Evolutionary conservation across 2,797 vertebrate species (phyloP).

Genomic region (Cetoscarus ocellatus): DNA sequence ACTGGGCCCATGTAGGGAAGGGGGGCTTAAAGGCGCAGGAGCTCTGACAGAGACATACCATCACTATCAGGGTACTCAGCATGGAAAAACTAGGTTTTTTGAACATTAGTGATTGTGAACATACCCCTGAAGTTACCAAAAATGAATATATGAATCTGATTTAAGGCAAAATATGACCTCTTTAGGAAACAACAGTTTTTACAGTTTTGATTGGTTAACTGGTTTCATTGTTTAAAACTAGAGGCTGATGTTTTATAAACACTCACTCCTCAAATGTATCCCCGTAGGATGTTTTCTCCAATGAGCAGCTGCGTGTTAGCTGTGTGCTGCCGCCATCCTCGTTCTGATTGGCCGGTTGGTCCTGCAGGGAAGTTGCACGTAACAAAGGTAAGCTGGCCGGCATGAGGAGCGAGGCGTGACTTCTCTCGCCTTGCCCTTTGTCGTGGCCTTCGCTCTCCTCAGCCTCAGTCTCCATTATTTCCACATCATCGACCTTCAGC

Average conservation of each 20-base stretch:
- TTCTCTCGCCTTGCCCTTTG: slow-evolving; percentile 51
- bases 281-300: slow-evolving; percentile 75
- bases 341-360: slow-evolving; percentile 71
- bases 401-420: slow-evolving; percentile 58
- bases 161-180: too few relatives aligned
- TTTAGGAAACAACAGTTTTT: too few relatives aligned
- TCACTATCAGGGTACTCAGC: too few relatives aligned
- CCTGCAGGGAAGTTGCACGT: slow-evolving; percentile 86
- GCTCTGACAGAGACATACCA: too few relatives aligned
- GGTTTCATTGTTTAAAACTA: too few relatives aligned
- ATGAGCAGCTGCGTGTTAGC: slow-evolving; percentile 81
- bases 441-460: slow-evolving; percentile 60
- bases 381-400: slow-evolving; percentile 81
- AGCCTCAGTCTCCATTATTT: slow-evolving; percentile 49
- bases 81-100: too few relatives aligned
- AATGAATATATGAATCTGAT: too few relatives aligned
- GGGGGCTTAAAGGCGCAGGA: too few relatives aligned
- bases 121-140: too few relatives aligned
- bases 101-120: too few relatives aligned
- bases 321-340: slow-evolving; percentile 52
- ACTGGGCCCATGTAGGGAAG: too few relatives aligned
- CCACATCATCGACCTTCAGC: slow-evolving; percentile 54
- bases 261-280: slow-evolving; percentile 76
- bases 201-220: too few relatives aligned
- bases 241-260: background rate